Evolutionary conservation across 2,888 invertebrate genomes (phyloP).

Genomic region (Melanotus villosus): DNA sequence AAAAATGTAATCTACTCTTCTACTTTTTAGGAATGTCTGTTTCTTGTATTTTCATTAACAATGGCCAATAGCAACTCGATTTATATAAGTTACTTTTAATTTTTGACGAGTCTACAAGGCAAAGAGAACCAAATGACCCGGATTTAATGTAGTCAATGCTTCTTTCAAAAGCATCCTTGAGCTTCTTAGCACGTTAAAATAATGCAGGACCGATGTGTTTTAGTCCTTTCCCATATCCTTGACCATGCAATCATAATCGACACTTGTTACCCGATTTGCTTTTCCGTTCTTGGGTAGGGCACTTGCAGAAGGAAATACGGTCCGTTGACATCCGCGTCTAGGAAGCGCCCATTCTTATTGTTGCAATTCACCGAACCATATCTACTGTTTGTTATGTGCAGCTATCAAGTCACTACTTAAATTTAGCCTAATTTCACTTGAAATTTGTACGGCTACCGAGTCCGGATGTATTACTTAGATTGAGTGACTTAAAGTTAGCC

Average conservation of each 20-base stretch:
- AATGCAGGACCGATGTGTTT: no score
- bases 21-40: no score
- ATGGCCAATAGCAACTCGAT: no score
- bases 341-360: constrained; percentile 44
- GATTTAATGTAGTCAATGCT: no score
- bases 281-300: constrained; percentile 36
- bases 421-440: constrained; percentile 19
- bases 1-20: no score
- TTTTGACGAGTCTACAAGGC: no score
- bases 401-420: constrained; percentile 17
- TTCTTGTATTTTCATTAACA: no score
- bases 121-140: no score
- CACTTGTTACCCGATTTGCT: constrained; percentile 26
- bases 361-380: constrained; percentile 35
- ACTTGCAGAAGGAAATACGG: constrained; percentile 45
- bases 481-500: background rate
- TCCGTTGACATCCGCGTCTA: constrained; percentile 43
- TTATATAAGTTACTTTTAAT: no score
- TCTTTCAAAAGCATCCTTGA: no score
- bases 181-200: no score
- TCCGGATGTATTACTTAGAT: background rate
- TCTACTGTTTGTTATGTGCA: constrained; percentile 23
- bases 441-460: background rate
- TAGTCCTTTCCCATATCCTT: constrained; percentile 11
- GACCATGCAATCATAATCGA: constrained; percentile 26